Base-by-base conservation (phyloP, 2,888 invertebrate genomes). In the Tetranychus truncatus region DNA sequence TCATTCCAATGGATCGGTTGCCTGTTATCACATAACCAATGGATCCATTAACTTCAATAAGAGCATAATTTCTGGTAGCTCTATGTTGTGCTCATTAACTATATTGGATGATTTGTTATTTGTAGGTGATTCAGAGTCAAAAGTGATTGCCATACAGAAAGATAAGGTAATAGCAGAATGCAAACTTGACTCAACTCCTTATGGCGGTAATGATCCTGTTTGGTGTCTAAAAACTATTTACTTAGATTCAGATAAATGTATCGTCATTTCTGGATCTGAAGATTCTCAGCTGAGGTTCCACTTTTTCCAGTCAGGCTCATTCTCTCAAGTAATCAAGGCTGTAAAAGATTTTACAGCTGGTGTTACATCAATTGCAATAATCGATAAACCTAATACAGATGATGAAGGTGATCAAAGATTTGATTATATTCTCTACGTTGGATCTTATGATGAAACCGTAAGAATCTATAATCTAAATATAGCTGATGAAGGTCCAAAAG, bases 321-420 rank as follows among this genome's bases (percentile, higher is more conserved):
- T 55, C 55, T 55, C 55, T 9, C 55, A 9, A 3, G 15, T 3
- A 9, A 15, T 55, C 11, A 55, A 55, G 55, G 15, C 3, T 20
- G 11, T 69, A 1, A 69, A 69, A 69, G 69, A 69, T 69, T 20
- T 24, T 69, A 24, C 21, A n/a, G 69, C 69, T 24, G 69, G 69
- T 69, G 34, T 69, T 11, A 69, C 69, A 5, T 69, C 69, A 11
- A 69, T 69, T 69, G 69, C 69, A 8, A 69, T 69, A 24, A 69
- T 21, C 21, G 21, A 11, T 6, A 69, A 21, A 5, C 55, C 55
- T 15, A 7, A 55, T 6, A 55, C 11, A 15, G 55, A 55, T 11
- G n/a, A 69, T 69, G 69, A 69, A 20, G 9, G 11, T 21, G 21
- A 55, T 55, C 55, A 55, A 9, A 55, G 1, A 15, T 55, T 15